Evolutionary conservation across 2,888 invertebrate genomes (phyloP), one percentile per base, ranked within the genome.

Genomic region (Trichopoda pennipes): DNA sequence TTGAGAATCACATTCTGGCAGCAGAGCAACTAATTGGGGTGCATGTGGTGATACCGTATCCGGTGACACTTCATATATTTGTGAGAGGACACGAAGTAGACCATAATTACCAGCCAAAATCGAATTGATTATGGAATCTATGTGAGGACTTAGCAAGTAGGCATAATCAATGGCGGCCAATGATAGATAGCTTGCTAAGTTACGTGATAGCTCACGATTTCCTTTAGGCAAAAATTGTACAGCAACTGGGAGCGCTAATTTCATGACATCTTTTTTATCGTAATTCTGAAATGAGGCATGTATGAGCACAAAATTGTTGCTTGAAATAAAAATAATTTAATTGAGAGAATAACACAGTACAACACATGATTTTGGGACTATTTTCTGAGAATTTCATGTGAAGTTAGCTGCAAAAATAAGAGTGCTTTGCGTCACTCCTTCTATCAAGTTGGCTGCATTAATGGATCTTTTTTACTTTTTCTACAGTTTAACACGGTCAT

Each of bases 91-190:
- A 64, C 97, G 93, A 84, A 97, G 95, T 23, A 98, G 92, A 0
- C 96, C 95, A 90, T 96, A 97, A 92, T 98, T 98, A 69, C 97
- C 97, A 87, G 96, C 94, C 89, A 97, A 94, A 81, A 98, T 96
- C 83, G 97, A 97, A 89, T 96, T 96, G 92, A 98, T 96, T 75
- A 98, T 97, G 8, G 96, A 95, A 85, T 96, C 95, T 69, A 97
- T 95, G 90, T 98, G 96, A 14, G 96, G 95, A 86, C 97, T 96
- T 51, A 98, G 92, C 83, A 98, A 92, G 83, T 95, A 94, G 3
- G 97, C 96, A 91, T 98, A 97, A 88, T 97, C 96, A 80, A 97
- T 96, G 69, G 98, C 98, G 16, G 98, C 98, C 85, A 98, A 92
- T 0, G 97, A 97, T 66, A 98, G 93, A 91, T 98, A 98, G 66